Base-by-base conservation (phyloP, 2,797 vertebrate species). In the Pelochelys cantorii region DNA sequence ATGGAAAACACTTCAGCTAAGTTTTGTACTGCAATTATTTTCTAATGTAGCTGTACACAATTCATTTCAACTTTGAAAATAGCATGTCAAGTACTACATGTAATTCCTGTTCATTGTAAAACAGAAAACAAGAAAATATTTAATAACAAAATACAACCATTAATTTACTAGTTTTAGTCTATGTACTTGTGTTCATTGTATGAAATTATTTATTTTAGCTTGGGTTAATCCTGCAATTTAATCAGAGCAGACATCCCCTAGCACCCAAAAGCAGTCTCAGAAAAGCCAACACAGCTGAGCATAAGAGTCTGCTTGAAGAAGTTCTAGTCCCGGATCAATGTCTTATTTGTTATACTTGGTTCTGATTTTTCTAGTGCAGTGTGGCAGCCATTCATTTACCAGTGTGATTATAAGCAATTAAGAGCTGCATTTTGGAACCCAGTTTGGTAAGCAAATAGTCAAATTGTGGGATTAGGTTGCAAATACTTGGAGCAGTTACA, bases 41-140 rank as follows among this genome's bases (percentile, higher is more conserved):
- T 60, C 37, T 42, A 27, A 27, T 55, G 53, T 56, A 55, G 65
- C 53, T 56, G n/a, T 34, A 56, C 11, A 37, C n/a, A 56, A 60
- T 53, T 83, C 3, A 1, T 65, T 83, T 81, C 27, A 37, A 29
- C 59, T 48, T 48, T 48, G 42, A 48, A 48, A 48, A 48, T 60
- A 29, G 18, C 27, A 60, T 54, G 29, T 79, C 31, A 18, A 31
- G 52, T 60, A 52, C 31, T 78, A 79, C 27, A 81, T 48, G 10
- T 12, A 42, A 60, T 42, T 81, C 57, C 37, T 60, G 15, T 60
- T 60, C 34, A 10, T 53, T 29, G 6, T 80, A 4, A 74, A 81
- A 56, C 22, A 83, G 55, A 23, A 88, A 86, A 29, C 5, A 89
- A 84, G 85, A 60, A 60, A 60, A 60, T 60, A 60, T 60, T 27